Percentiles rank a stretch among this genome's conserved stretches.
Conservation (phyloP, 2,113 vertebrate species). For the Rostratula benghalensis region DNA sequence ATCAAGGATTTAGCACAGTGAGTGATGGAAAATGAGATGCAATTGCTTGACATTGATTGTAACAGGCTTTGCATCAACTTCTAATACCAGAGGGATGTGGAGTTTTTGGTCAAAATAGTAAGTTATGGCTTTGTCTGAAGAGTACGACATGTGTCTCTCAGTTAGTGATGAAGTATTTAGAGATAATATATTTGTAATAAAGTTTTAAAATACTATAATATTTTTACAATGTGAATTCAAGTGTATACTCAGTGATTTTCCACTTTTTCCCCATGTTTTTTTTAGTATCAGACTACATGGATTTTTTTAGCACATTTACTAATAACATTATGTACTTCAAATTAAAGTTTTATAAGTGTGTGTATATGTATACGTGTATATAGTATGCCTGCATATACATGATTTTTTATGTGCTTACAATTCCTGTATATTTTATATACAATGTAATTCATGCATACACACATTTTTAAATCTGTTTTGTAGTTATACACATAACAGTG, state of each 20-base stretch:
- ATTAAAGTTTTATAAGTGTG: background rate
- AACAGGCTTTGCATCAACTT: constrained; percentile 32
- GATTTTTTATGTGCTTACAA: background rate
- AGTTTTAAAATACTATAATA: background rate
- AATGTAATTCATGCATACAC: background rate
- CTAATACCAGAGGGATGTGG: background rate
- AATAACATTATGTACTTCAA: background rate
- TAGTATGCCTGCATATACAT: background rate
- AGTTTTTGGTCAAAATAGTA: background rate
- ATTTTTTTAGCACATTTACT: background rate
- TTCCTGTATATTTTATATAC: background rate
- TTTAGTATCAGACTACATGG: background rate
- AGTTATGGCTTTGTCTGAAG: background rate
- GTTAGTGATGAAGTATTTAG: background rate
- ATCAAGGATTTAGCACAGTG: constrained; percentile 23
- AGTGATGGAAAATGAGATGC: constrained; percentile 50
- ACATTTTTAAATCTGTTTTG: background rate
- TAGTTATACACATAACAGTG: background rate
- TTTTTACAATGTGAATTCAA: background rate
- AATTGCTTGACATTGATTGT: constrained; percentile 47
- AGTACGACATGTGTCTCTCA: background rate
- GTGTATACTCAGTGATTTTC: background rate
- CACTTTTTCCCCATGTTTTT: background rate
- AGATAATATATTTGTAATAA: background rate
- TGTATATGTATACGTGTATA: background rate